Evolutionary conservation across 1,140 invertebrate genomes (phyloP).

Genomic region (Magallana ariakensis): DNA sequence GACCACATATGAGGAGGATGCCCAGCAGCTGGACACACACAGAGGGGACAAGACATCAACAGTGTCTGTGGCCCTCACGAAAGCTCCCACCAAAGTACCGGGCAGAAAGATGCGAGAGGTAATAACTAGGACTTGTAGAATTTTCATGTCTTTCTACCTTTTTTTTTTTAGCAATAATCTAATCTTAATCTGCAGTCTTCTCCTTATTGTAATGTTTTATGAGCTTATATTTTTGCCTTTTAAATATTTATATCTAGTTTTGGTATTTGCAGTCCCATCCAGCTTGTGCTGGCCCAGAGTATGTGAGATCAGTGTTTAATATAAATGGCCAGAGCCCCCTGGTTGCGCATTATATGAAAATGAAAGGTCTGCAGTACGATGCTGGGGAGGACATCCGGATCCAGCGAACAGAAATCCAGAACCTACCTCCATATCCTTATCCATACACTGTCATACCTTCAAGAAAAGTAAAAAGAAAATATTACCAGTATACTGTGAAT

Average conservation of each 20-base stretch:
- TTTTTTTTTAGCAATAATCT: no score
- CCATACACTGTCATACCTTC: not conserved
- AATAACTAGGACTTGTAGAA: not conserved
- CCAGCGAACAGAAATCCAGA: conserved; percentile 69
- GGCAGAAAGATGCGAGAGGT: not conserved
- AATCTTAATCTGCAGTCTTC: no score
- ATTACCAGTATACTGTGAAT: no score
- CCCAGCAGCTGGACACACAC: conserved; percentile 31
- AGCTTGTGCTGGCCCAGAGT: conserved; percentile 72
- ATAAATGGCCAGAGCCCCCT: conserved; percentile 72
- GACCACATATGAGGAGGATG: conserved; percentile 59
- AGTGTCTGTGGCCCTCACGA: conserved; percentile 45
- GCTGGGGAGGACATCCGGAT: conserved; percentile 64
- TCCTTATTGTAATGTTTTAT: no score
- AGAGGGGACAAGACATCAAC: conserved; percentile 43
- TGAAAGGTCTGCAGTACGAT: conserved; percentile 63
- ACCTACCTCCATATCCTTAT: conserved; percentile 76
- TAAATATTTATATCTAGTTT: not conserved
- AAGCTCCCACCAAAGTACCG: conserved; percentile 19
- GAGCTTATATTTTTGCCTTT: no score
- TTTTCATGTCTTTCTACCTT: no score
- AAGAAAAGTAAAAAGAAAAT: no score
- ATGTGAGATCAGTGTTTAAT: conserved; percentile 69
- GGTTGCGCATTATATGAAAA: conserved; percentile 70
- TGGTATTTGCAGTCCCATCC: conserved; percentile 72